Conservation (phyloP, 2,113 vertebrate species). For the Circaetus cinerascens region DNA sequence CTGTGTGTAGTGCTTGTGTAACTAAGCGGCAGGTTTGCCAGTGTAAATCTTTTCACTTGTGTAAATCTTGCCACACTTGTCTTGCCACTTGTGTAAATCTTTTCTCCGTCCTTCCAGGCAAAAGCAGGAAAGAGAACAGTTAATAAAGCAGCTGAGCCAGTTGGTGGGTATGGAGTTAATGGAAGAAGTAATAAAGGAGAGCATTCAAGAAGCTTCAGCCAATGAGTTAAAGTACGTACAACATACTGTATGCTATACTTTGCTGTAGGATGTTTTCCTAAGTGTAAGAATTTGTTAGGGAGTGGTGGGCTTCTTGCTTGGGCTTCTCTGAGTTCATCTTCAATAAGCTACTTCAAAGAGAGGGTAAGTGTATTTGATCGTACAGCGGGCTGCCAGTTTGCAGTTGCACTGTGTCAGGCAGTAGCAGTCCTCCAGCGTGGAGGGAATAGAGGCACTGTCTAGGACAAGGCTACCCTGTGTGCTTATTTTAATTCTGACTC, state of each 20-base stretch:
- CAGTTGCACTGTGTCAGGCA: not conserved
- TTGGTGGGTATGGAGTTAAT: conserved; percentile 78
- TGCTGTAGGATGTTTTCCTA: not conserved
- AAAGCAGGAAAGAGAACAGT: conserved; percentile 80
- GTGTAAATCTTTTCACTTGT: not conserved
- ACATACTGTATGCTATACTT: not conserved
- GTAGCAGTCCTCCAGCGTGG: not conserved
- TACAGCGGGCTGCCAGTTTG: not conserved
- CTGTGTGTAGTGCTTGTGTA: fast-evolving
- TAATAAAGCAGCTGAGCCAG: conserved; percentile 77
- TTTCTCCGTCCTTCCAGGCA: conserved; percentile 65
- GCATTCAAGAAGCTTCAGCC: conserved; percentile 67
- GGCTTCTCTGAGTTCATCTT: not conserved
- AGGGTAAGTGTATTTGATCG: fast-evolving
- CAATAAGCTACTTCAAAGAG: not conserved
- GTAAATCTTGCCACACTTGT: not conserved
- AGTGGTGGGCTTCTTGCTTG: not conserved
- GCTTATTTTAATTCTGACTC: not conserved
- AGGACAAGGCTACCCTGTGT: not conserved
- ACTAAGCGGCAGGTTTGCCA: not conserved
- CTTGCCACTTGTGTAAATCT: not conserved
- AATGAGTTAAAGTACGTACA: conserved; percentile 80
- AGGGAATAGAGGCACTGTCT: not conserved
- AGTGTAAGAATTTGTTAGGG: not conserved
- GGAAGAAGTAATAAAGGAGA: conserved; percentile 78